Base-by-base conservation (phyloP, 92 coral and sea anemone genomes). In the Phenganax marumi region DNA sequence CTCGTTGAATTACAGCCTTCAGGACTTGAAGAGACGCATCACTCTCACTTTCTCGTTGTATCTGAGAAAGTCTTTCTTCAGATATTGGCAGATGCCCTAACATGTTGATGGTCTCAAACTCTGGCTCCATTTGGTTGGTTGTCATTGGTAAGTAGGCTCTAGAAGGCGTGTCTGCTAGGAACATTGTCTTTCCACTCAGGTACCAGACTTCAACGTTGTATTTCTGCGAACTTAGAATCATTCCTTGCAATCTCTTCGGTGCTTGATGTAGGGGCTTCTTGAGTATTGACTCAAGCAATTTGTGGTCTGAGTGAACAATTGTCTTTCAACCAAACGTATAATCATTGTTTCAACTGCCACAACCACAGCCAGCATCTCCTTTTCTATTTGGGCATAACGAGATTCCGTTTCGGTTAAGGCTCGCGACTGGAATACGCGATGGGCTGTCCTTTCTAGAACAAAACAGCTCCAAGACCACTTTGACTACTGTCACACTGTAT, bases 401-500 rank as follows among this genome's bases (percentile, higher is more conserved):
- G 65, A 58, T 58, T 58, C 65, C 65, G 65, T 58, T n/a, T 58
- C 21, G 22, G 64, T 75, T 76, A 61, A 17, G 53, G 77, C 25
- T 52, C n/a, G n/a, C 76, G 58, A 76, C 87, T 84, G 22, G 84
- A 73, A 68, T 85, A 85, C 17, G 84, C 52, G 22, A 85, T 68
- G 8, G 70, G 88, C 50, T 53, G 70, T 64, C 84, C 88, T 10
- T 58, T 68, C 47, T 77, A 84, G 12, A 85, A 75, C 68, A 85
- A 77, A 24, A 84, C 88, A 14, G 80, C 88, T 14, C 85, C 89
- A 10, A 86, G 68, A 17, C 85, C 85, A 50, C 76, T 80, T 53
- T 80, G 85, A 47, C 76, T 86, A 80, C 85, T 70, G n/a, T 85
- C 85, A 61, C 85, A 85, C 55, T 79, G 85, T 60, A 85, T 85